A percentile compares a stretch with the other conserved stretches of the same genome.
phyloP scores from a whole-genome alignment of 1,140 invertebrate genomes.

The Trichonephila clavata region DNA sequence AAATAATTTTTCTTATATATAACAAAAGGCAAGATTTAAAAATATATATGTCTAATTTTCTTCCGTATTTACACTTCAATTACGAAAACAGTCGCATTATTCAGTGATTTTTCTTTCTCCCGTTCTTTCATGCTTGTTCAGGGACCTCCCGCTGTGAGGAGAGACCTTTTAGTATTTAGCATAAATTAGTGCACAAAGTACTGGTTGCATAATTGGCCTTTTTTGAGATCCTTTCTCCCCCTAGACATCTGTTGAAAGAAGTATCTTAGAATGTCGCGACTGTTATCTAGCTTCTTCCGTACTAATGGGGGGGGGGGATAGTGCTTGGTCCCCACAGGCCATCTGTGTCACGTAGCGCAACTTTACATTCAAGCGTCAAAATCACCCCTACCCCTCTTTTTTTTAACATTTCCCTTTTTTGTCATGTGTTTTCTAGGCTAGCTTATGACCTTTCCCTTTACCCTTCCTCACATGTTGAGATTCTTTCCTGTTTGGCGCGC shows the following conservation, averaged over 20 bases:
- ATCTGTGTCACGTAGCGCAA: slow-evolving; percentile 47
- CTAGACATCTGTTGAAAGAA: slow-evolving; percentile 67
- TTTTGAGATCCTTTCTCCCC: background rate
- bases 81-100: too few species aligned
- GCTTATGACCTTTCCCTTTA: slow-evolving; percentile 60
- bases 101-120: too few species aligned
- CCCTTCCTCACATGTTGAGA: slow-evolving; percentile 14
- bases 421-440: background rate
- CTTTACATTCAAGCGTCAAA: slow-evolving; percentile 12
- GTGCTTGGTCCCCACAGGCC: background rate
- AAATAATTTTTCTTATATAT: too few species aligned
- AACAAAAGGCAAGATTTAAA: too few species aligned
- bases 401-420: background rate
- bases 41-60: too few species aligned
- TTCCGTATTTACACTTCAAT: too few species aligned
- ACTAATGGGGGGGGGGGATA: slow-evolving; percentile 34
- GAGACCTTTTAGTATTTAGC: background rate
- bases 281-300: slow-evolving; percentile 49
- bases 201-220: slow-evolving; percentile 33
- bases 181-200: slow-evolving; percentile 39
- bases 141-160: background rate
- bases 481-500: slow-evolving; percentile 23
- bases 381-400: background rate
- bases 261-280: slow-evolving; percentile 39
- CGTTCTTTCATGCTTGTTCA: background rate